Base-by-base conservation (phyloP, 2,888 invertebrate genomes). In the Sisyra nigra region DNA sequence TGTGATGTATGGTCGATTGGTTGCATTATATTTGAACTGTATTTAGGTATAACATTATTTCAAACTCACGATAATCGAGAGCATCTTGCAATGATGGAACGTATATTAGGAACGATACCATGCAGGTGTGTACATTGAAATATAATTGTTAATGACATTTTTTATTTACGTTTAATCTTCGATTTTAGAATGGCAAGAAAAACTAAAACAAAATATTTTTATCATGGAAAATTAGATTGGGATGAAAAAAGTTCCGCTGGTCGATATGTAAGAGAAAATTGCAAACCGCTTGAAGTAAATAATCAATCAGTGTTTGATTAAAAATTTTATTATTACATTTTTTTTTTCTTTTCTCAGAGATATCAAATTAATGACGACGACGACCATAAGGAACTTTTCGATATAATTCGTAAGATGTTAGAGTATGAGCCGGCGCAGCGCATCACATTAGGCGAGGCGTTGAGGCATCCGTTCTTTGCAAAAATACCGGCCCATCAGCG, bases 1-100 rank as follows among this genome's bases (percentile, higher is more conserved):
- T 99, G 98, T 67, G 98, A 99, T 69, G 94, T 98, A 46, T 99
- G 98, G 98, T 96, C 96, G 41, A 86, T 98, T 59, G 98, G 98
- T 13, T 99, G 98, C 67, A 98, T 98, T 55, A 80, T 99, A 66
- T 99, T 98, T 68, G 98, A 98, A 71, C 70, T 99, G 56, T 96
- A 97, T 68, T 77, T 94, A 59, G 97, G 97, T 53, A 91, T 92
- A 59, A 97, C 97, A 48, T 74, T 98, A 52, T 98, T 99, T 74
- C 94, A 98, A 77, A 99, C 98, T 32, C 98, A 99, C 67, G 97
- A 98, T 68, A 98, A 99, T 70, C 79, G 93, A 51, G 98, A 98
- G 63, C 98, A 98, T 71, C 76, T 98, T 60, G 98, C 98, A 52
- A 98, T 98, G 97, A 98, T 98, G 98, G 96, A 99, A 67, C 72